Conservation (phyloP, 2,888 invertebrate genomes). For the Ennomos quercinarius region DNA sequence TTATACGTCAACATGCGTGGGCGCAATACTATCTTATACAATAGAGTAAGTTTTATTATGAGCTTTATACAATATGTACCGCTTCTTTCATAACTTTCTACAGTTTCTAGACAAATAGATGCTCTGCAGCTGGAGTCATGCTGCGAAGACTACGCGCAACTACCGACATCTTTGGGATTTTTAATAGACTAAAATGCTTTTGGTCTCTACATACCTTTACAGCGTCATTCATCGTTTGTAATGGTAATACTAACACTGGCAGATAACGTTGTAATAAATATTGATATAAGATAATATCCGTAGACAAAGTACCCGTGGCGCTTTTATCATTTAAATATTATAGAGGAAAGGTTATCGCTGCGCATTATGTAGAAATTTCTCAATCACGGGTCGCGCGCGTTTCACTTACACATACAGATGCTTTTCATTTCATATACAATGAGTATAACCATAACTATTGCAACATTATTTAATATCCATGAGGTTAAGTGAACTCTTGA, state of each 20-base stretch:
- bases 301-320: not conserved
- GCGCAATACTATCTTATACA: not conserved
- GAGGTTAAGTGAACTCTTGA: too few relatives aligned
- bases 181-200: too few relatives aligned
- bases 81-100: too few relatives aligned
- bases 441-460: too few relatives aligned
- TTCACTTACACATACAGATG: not conserved
- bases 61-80: not conserved
- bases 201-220: too few relatives aligned
- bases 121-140: too few relatives aligned
- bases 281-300: slow-evolving; percentile 5
- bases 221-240: too few relatives aligned
- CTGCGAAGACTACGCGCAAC: too few relatives aligned
- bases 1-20: slow-evolving; percentile 13
- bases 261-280: not conserved
- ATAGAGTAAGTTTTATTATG: not conserved
- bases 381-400: slow-evolving; percentile 9
- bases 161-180: too few relatives aligned
- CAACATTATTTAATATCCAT: not conserved
- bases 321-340: slow-evolving; percentile 21
- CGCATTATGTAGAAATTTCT: slow-evolving; percentile 5
- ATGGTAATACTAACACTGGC: too few relatives aligned
- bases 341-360: slow-evolving; percentile 22
- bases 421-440: slow-evolving; percentile 8
- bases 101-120: too few relatives aligned